Evolutionary conservation across 2,113 vertebrate species (phyloP).

Genomic region (Plectropomus leopardus): DNA sequence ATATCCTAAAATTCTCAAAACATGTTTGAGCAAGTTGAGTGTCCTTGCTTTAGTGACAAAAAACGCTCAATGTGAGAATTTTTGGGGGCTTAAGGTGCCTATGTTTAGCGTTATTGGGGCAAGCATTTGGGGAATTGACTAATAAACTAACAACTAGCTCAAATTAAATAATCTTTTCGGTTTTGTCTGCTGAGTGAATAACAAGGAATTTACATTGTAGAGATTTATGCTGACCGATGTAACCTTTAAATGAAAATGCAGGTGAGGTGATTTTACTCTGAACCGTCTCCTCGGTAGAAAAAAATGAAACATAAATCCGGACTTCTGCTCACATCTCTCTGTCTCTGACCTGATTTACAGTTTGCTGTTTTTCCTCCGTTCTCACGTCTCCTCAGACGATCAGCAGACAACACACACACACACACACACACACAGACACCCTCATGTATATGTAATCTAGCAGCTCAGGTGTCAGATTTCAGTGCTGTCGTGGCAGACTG

Average conservation of each 20-base stretch:
- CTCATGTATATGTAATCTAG: conserved; percentile 32
- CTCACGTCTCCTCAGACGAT: neutral
- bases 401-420: conserved; percentile 19
- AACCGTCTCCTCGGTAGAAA: neutral
- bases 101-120: too few species aligned
- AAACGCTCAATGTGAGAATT: too few species aligned
- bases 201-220: neutral
- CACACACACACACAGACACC: conserved; percentile 19
- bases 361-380: neutral
- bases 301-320: neutral
- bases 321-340: neutral
- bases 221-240: neutral
- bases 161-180: too few species aligned
- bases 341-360: conserved; percentile 20
- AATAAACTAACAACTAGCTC: too few species aligned
- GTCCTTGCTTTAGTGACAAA: too few species aligned
- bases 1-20: too few species aligned
- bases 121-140: too few species aligned
- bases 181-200: neutral
- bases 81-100: too few species aligned
- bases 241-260: neutral
- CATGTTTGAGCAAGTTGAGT: too few species aligned
- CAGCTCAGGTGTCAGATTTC: conserved; percentile 49
- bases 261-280: neutral
- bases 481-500: conserved; percentile 37